Evolutionary conservation across 2,797 vertebrate species (phyloP).

Genomic region (Sebastes aleutianus): DNA sequence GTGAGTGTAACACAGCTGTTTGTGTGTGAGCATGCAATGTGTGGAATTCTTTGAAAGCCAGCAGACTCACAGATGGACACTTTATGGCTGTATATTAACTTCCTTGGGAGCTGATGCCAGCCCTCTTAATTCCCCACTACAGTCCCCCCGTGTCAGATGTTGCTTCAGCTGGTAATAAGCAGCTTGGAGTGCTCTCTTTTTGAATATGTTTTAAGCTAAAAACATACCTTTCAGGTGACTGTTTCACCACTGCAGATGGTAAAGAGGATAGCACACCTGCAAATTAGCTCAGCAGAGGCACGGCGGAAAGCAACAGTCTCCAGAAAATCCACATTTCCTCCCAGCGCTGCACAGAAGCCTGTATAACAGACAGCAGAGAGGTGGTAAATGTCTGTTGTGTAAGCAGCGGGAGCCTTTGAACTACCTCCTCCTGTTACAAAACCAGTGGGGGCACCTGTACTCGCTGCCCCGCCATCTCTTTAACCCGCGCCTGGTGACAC

Average conservation of each 20-base stretch:
- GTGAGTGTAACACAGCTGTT: constrained; percentile 18
- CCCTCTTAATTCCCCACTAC: constrained; percentile 11
- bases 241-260: constrained; percentile 8
- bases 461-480: constrained; percentile 49
- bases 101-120: constrained; percentile 22
- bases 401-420: constrained; percentile 65
- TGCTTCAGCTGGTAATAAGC: constrained; percentile 19
- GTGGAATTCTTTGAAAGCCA: constrained; percentile 47
- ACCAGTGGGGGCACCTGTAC: constrained; percentile 53
- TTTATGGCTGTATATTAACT: constrained; percentile 41
- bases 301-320: neutral
- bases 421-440: constrained; percentile 58
- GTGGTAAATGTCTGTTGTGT: constrained; percentile 65
- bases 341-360: neutral
- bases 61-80: constrained; percentile 49
- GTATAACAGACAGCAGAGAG: constrained; percentile 45
- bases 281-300: constrained; percentile 8
- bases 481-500: constrained; percentile 59
- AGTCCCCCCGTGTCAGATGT: constrained; percentile 32
- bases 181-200: neutral
- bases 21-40: constrained; percentile 1
- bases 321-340: constrained; percentile 9
- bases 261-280: neutral
- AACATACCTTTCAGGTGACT: constrained; percentile 15
- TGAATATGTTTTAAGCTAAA: constrained; percentile 18